A percentile compares a stretch with the other conserved stretches of the same genome.
Evolutionary conservation across 2,888 invertebrate species (phyloP).

Genomic region (Perdita meconis): DNA sequence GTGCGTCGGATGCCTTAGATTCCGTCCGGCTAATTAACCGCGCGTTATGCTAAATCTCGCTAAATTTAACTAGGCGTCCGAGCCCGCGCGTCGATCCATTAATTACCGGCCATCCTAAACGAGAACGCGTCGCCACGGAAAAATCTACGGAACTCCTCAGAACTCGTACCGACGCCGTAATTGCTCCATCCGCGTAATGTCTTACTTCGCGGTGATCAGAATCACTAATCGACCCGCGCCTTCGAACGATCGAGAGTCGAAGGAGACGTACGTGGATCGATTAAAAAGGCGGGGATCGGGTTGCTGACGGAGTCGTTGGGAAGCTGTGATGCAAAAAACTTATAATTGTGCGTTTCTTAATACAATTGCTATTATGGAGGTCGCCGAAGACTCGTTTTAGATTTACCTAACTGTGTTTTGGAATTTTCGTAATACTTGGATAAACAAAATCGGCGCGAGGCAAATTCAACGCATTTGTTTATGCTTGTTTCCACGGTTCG

Average conservation of each 20-base stretch:
- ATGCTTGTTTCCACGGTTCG: too few species aligned
- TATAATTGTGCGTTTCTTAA: too few species aligned
- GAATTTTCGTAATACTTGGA: too few species aligned
- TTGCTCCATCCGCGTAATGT: constrained; percentile 72
- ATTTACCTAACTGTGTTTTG: too few species aligned
- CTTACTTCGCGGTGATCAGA: constrained; percentile 74
- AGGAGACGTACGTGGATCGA: constrained; percentile 40
- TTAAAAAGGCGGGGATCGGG: constrained; percentile 30
- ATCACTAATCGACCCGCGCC: constrained; percentile 73
- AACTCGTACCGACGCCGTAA: constrained; percentile 62
- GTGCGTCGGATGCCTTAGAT: constrained; percentile 79
- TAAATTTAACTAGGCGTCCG: constrained; percentile 76
- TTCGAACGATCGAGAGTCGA: constrained; percentile 39
- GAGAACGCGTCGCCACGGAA: constrained; percentile 60
- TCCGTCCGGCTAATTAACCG: constrained; percentile 83
- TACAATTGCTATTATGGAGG: too few species aligned
- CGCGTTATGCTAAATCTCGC: constrained; percentile 82
- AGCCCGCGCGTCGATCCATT: constrained; percentile 56
- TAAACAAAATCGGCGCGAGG: too few species aligned
- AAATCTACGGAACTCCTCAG: constrained; percentile 67
- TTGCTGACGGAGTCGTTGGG: too few species aligned
- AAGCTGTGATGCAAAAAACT: too few species aligned
- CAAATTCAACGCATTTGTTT: too few species aligned
- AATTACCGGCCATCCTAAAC: constrained; percentile 66
- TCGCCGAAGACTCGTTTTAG: too few species aligned